Base-by-base conservation (phyloP, 2,113 vertebrate genomes). In the Shinisaurus crocodilurus region DNA sequence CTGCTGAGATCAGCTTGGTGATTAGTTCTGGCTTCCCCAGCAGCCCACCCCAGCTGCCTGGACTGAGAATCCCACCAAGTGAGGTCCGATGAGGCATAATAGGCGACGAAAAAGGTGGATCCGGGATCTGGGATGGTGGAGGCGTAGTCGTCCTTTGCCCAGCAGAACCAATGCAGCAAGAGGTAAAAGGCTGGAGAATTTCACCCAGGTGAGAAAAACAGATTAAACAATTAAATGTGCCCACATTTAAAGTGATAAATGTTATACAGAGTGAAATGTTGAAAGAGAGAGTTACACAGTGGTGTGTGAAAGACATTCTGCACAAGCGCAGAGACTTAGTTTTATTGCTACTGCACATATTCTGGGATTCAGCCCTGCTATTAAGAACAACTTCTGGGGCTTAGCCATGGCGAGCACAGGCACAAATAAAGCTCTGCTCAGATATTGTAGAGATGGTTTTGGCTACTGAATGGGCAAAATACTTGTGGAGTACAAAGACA, bases 101-200 rank as follows among this genome's bases (percentile, higher is more conserved):
- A 3, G 97, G 97, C 74, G 97, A 96, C 25, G 98, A 98, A 92
- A 98, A 98, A 48, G 99, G 99, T 0, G 98, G 99, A 93, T 99
- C 99, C 82, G 99, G 98, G 45, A 99, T 99, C 94, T 99, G 99
- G 32, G 99, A 99, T 6, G 99, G 99, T 27, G 99, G 99, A 63
- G 99, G 99, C 87, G 99, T 99, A 3, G 99, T 99, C 89, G 99
- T 99, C 93, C 99, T 98, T 91, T 99, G 98, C 40, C 99, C 99
- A 76, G 99, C 99, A 48, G 99, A 99, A 95, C 99, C 99, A 92
- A 99, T 99, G 94, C 99, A 99, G 91, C 99, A 99, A 85, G 98
- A 99, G 69, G 96, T 98, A 90, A 99, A 99, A 43, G 98, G 97
- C 99, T 99, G 96, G 3, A 91, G 81, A 93, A 76, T 85, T 57